phyloP scores from a whole-genome alignment of 2,888 invertebrate species.

The Lochmaea crataegi region DNA sequence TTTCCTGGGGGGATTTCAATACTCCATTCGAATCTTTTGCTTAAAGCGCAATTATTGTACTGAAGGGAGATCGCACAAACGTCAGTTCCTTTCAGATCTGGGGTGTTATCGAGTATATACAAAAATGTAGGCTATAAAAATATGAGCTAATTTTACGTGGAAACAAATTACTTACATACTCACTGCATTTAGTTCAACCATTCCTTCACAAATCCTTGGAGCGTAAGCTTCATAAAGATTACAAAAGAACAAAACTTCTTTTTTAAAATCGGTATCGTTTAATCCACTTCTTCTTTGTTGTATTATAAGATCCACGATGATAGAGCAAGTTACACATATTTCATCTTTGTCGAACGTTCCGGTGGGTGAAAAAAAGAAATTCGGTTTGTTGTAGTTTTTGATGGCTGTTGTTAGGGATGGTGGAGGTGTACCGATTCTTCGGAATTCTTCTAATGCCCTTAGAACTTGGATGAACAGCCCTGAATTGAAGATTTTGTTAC shows the following conservation, averaged over 20 bases:
- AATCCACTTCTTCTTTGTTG: slow-evolving; percentile 37
- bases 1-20: slow-evolving; percentile 50
- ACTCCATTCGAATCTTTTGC: slow-evolving; percentile 47
- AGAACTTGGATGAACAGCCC: slow-evolving; percentile 32
- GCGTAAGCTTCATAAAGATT: slow-evolving; percentile 38
- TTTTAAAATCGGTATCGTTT: slow-evolving; percentile 13
- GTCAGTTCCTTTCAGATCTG: slow-evolving; percentile 66
- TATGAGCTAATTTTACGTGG: neutral
- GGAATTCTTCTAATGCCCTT: slow-evolving; percentile 44
- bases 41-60: slow-evolving; percentile 54
- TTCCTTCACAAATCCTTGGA: slow-evolving; percentile 47
- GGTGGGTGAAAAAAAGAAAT: slow-evolving; percentile 39
- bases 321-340: slow-evolving; percentile 40
- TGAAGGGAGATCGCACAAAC: slow-evolving; percentile 71
- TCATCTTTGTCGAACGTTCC: slow-evolving; percentile 25
- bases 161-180: slow-evolving; percentile 13
- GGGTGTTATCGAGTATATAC: slow-evolving; percentile 70
- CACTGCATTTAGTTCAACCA: slow-evolving; percentile 44
- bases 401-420: slow-evolving; percentile 43
- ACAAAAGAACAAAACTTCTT: slow-evolving; percentile 15
- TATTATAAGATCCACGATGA: slow-evolving; percentile 38
- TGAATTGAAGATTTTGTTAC: slow-evolving; percentile 6
- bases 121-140: slow-evolving; percentile 68
- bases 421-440: slow-evolving; percentile 44
- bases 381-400: slow-evolving; percentile 43